Base-by-base conservation (phyloP, 92 coral and sea anemone species). In the Palythoa grandis region DNA sequence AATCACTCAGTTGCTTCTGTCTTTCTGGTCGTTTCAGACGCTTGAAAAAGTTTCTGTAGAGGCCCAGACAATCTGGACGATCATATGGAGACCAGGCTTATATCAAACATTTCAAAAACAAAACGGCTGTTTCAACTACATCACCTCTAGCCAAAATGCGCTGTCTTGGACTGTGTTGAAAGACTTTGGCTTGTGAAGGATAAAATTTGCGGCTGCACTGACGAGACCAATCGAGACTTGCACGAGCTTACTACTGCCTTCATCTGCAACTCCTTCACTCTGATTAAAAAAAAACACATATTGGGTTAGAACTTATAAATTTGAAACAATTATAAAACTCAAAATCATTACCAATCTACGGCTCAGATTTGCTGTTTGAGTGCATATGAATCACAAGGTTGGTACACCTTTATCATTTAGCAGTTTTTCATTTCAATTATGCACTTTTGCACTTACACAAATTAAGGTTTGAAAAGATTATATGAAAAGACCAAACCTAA, bases 61-160 rank as follows among this genome's bases (percentile, higher is more conserved):
- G 9, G 9, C 3, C 9, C 7, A 5, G 50, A 43, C 50, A 8
- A 43, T 5, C 9, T 5, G 0, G 50, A 8, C 6, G 47, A 40
- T 40, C 47, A 40, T 1, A 40, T 1, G 47, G 7, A 43, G 3
- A 43, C 7, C 50, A 43, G 50, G 50, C 50, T 43, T 43, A 43
- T 29, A 0, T 29, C 35, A 29, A 29, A 29, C 35, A 29, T 29
- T 29, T 29, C 35, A 1, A 29, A 29, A 29, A 29, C 35, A 29
- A 29, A 29, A 29, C 1, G 35, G 35, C 35, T 29, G 35, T 6
- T 16, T 40, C 56, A 11, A 16, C 11, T 13, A 63, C 25, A 14
- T 65, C 74, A 80, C 85, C 85, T 80, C 85, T 39, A 40, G 74
- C 74, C 85, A 80, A 80, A 80, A 66, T 11, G 52, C 85, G 16